Evolutionary conservation across 2,113 vertebrate species (phyloP), one percentile per base, ranked within the genome.

Genomic region (Egretta garzetta): DNA sequence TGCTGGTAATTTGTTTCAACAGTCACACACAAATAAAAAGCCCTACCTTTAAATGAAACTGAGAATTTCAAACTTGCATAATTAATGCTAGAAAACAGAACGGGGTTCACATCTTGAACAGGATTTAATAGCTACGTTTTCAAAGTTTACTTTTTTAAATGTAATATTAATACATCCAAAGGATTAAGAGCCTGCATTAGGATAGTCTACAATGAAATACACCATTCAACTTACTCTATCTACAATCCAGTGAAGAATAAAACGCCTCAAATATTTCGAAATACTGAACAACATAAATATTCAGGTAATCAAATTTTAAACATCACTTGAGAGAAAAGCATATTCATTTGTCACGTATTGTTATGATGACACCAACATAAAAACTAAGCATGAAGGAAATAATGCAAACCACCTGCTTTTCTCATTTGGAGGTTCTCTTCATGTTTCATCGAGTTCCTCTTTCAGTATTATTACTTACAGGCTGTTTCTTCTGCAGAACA

Each of bases 1-100:
- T 81, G 79, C 91, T 91, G 91, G 91, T 93, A 97, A 98, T 96
- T 98, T 95, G 97, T 95, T 97, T 97, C 93, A 96, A 95, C 93
- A 90, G 92, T 80, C 84, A 96, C 32, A 23, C 26, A 91, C 59
- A 97, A 97, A 97, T 93, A 86, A 97, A 93, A 93, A 84, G 77
- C 55, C 8, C 47, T 94, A 74, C 79, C 74, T 93, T 92, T 71
- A 93, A 95, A 91, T 56, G 71, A 95, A 94, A 93, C 80, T 33
- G 43, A 93, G 90, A 58, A 88, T 77, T 79, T 66, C 33, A 93
- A 76, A 92, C 90, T 88, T 71, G 75, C 13, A 22, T 52, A 91
- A 84, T 87, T 95, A 97, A 96, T 56, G 82, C 17, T 86, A 84
- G 87, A 84, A 89, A 96, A 88, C 49, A 86, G 66, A 72, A 91